Evolutionary conservation across 2,113 vertebrate genomes (phyloP).

Genomic region (Ceratotherium simum): DNA sequence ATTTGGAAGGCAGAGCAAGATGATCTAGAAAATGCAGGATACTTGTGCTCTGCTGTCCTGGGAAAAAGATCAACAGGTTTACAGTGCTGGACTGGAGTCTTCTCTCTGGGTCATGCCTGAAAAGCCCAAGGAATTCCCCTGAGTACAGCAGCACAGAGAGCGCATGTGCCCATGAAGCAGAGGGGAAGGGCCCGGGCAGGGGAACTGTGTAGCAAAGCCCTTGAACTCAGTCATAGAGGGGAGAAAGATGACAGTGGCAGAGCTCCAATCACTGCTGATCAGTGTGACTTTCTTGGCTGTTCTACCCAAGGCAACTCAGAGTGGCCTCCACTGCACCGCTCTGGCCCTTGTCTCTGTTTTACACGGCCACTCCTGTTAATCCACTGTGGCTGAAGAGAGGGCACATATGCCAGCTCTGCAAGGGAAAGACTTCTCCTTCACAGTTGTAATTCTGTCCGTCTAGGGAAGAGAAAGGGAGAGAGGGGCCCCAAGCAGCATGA

Average conservation of each 20-base stretch:
- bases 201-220: background rate
- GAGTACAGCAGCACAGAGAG: constrained; percentile 3
- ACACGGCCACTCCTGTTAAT: background rate
- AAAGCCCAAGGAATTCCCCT: constrained; percentile 54
- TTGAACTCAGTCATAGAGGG: background rate
- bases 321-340: background rate
- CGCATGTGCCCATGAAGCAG: background rate
- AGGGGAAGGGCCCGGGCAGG: background rate
- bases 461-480: background rate
- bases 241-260: background rate
- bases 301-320: background rate
- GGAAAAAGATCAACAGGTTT: background rate
- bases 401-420: background rate
- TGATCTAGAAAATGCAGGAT: constrained; percentile 30
- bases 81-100: background rate
- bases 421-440: background rate
- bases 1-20: constrained; percentile 50
- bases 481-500: background rate
- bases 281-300: background rate
- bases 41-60: constrained; percentile 44
- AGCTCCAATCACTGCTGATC: background rate
- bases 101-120: constrained; percentile 43
- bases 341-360: background rate
- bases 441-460: background rate
- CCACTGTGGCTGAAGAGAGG: background rate